These are phyloP conservation scores for Platanista minor DNA, from an alignment of 2,113 vertebrate species.

Conservation along the genomic window DNA sequence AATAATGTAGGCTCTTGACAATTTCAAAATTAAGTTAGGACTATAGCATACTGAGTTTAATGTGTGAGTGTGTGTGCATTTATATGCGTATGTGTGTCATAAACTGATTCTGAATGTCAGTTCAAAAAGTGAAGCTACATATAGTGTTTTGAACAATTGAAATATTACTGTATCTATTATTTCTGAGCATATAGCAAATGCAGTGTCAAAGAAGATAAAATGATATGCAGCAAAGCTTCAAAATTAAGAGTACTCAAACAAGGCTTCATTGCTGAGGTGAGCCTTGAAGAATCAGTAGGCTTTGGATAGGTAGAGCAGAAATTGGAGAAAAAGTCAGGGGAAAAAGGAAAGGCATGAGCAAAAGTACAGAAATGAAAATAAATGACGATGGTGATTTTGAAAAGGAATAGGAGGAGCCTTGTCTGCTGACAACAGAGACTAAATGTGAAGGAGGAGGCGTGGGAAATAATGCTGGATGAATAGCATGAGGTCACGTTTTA, in stretches of 20 bases:
- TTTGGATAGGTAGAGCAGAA: background rate
- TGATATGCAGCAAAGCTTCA: background rate
- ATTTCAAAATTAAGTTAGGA: background rate
- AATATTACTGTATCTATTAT: background rate
- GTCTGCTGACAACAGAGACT: background rate
- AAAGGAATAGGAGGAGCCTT: background rate
- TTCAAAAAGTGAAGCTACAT: background rate
- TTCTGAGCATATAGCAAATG: background rate
- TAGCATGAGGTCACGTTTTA: background rate
- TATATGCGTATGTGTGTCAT: background rate
- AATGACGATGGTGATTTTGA: background rate
- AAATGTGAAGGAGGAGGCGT: background rate
- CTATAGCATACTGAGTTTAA: background rate
- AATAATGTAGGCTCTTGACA: background rate
- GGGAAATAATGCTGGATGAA: background rate
- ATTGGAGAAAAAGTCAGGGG: background rate
- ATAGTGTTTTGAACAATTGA: background rate
- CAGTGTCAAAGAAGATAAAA: background rate
- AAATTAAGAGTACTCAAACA: slow-evolving; percentile 7
- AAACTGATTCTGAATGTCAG: background rate
- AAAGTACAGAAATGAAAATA: background rate
- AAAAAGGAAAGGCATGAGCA: background rate
- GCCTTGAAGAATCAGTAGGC: background rate
- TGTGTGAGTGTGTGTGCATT: background rate
- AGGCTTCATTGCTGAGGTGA: background rate